Base-by-base conservation (phyloP, 2,113 vertebrate genomes). In the Xiphias gladius region DNA sequence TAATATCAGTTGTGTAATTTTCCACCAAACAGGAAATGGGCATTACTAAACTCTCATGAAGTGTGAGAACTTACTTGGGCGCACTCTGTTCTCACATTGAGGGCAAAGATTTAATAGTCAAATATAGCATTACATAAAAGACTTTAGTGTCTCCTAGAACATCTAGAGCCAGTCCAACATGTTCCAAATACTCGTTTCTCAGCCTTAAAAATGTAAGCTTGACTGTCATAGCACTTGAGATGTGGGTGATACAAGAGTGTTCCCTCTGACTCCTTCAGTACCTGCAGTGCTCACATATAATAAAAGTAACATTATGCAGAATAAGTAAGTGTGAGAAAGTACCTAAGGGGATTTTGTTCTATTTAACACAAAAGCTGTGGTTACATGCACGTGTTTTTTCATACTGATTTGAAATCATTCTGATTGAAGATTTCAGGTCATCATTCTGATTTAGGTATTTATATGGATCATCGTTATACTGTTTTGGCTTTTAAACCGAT, bases 1-100 rank as follows among this genome's bases (percentile, higher is more conserved):
- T 78, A 70, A 79, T 50, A 26, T 41, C 11, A 63, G 17, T 84
- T 82, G 43, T 74, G 61, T 63, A 82, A 75, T 84, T 52, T 70
- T 61, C 37, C 55, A 35, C 17, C n/a, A 4, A 61, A 84, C 64
- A 75, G 80, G 48, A 79, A 84, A 84, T 69, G 5, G 77, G 24
- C 30, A 76, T 71, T 55, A 62, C n/a, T 35, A 52, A 32, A 32
- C 26, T 43, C 59, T 75, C 35, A 50, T 58, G 9, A 39, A 17
- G 19, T 59, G 24, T 67, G 24, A 19, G 57, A 74, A 70, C 43
- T 70, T 52, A 57, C 61, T 68, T 37, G 8, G 12, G 11, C 5
- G 3, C 7, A 39, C 5, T 52, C 9, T 13, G 54, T 1, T 17
- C 35, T 74, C 39, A 59, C 41, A 63, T n/a, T 64, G 22, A 78